These are phyloP conservation scores for Anguilla anguilla DNA, from an alignment of 2,797 vertebrate species.

Conservation along the genomic window DNA sequence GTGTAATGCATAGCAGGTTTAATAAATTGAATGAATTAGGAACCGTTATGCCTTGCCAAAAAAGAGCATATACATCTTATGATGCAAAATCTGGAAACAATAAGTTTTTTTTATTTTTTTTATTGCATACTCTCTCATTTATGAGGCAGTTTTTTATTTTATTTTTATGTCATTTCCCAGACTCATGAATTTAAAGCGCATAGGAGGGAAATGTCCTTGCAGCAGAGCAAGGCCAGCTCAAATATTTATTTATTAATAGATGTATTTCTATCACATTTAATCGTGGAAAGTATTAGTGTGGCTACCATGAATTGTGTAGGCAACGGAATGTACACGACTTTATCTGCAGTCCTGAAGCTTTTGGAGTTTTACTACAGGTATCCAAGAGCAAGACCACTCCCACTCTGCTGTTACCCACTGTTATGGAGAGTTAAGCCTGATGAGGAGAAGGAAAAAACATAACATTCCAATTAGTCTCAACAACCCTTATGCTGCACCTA, in stretches of 20 bases:
- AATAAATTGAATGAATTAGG: constrained; percentile 73
- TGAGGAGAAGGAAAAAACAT: neutral
- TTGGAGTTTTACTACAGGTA: neutral
- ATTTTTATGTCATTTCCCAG: neutral
- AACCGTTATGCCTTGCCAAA: constrained; percentile 60
- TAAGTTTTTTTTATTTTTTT: neutral
- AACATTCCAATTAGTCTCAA: constrained; percentile 17
- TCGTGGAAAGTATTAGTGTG: constrained; percentile 25
- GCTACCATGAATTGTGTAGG: too few species aligned
- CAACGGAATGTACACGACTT: too few species aligned
- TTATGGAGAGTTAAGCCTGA: neutral
- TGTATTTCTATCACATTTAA: constrained; percentile 20
- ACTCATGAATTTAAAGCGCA: constrained; percentile 17
- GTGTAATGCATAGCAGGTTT: constrained; percentile 70
- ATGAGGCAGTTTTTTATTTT: neutral
- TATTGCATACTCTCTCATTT: constrained; percentile 14
- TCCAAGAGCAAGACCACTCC: neutral
- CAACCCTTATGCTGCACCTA: constrained; percentile 44
- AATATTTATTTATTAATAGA: neutral
- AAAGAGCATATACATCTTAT: constrained; percentile 65
- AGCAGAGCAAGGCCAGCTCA: neutral
- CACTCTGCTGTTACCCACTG: neutral
- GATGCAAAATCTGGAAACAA: constrained; percentile 48
- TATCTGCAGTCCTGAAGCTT: neutral
- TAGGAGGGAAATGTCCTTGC: neutral